phyloP scores from a whole-genome alignment of 2,888 invertebrate species.

The Litoditis marina region DNA sequence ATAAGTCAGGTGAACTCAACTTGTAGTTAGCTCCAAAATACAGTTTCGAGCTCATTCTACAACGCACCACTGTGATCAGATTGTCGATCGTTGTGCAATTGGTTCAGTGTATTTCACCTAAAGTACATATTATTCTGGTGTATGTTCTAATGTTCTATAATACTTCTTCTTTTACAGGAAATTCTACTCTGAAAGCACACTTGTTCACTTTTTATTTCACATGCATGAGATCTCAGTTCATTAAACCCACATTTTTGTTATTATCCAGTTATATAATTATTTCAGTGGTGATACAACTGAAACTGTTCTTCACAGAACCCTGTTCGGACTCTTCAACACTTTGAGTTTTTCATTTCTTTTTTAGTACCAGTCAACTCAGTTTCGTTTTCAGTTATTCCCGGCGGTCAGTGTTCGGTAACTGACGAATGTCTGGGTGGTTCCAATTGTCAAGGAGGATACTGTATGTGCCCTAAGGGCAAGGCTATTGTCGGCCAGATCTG shows the following conservation, averaged over 20 bases:
- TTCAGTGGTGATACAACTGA: no score
- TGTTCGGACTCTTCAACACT: neutral
- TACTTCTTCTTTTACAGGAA: no score
- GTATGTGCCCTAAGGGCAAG: conserved; percentile 40
- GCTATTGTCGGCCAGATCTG: conserved; percentile 11
- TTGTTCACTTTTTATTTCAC: neutral
- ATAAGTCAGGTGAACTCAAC: no score
- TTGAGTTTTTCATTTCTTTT: neutral
- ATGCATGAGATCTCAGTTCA: neutral
- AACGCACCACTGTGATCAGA: no score
- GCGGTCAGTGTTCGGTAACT: conserved; percentile 22
- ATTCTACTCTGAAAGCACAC: no score
- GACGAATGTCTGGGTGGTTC: conserved; percentile 50
- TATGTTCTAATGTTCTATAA: no score
- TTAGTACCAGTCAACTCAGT: neutral
- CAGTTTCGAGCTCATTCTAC: no score
- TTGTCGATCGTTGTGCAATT: no score
- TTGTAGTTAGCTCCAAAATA: no score
- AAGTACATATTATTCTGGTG: no score
- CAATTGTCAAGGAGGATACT: conserved; percentile 42
- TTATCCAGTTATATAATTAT: conserved; percentile 5
- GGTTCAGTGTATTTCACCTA: no score
- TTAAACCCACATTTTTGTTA: neutral
- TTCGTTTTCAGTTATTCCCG: conserved; percentile 21
- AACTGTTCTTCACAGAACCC: no score